Conservation (phyloP, 2,888 invertebrate species). For the Noctua janthe region DNA sequence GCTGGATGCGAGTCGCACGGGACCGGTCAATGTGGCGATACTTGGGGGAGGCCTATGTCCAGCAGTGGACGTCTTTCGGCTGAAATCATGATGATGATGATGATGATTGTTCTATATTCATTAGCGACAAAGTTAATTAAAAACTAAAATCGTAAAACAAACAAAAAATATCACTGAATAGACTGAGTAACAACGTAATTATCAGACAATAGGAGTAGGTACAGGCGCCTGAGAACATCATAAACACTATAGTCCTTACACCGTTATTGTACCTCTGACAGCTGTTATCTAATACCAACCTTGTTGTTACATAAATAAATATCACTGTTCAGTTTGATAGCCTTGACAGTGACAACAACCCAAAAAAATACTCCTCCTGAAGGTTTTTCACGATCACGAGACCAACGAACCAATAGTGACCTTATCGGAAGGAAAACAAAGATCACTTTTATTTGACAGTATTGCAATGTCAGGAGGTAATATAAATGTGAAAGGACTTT, state of each 20-base stretch:
- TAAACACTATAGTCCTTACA: neutral
- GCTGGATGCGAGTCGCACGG: too few relatives aligned
- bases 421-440: neutral
- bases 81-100: too few relatives aligned
- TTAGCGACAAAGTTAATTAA: neutral
- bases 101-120: neutral
- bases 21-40: too few relatives aligned
- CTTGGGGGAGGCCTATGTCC: too few relatives aligned
- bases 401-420: neutral
- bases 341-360: neutral
- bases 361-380: neutral
- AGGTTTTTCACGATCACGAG: neutral
- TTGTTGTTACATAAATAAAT: too few relatives aligned
- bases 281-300: neutral
- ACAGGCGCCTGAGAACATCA: conserved; percentile 37
- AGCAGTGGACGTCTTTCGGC: too few relatives aligned
- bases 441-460: neutral
- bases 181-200: conserved; percentile 4
- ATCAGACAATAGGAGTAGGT: conserved; percentile 20
- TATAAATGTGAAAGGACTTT: neutral
- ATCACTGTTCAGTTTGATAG: neutral
- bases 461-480: neutral
- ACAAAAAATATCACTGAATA: neutral
- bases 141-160: neutral
- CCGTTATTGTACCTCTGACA: neutral